These are phyloP conservation scores for Glomeris maerens DNA, from an alignment of 1,140 invertebrate species.

Conservation along the genomic window DNA sequence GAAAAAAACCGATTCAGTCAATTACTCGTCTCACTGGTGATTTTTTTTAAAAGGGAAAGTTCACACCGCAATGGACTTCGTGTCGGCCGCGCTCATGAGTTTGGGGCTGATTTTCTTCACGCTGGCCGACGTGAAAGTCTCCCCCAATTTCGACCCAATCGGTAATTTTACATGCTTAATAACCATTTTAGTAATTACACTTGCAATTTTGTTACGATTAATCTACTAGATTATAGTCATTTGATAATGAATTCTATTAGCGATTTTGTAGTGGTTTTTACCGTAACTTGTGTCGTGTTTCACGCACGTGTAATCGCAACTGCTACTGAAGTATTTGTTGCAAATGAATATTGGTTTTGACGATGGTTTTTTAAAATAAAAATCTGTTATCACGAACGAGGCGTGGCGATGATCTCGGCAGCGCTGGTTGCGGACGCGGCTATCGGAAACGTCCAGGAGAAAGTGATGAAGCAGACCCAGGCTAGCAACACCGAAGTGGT, in stretches of 20 bases:
- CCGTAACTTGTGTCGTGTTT: too few relatives aligned
- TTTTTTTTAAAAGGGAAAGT: too few relatives aligned
- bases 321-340: too few relatives aligned
- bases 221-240: too few relatives aligned
- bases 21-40: too few relatives aligned
- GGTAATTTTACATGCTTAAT: conserved; percentile 28
- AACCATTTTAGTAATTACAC: conserved; percentile 13
- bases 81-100: conserved; percentile 74
- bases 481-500: conserved; percentile 78
- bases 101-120: conserved; percentile 83
- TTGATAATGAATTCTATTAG: too few relatives aligned
- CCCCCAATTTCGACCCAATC: conserved; percentile 67
- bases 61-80: conserved; percentile 66
- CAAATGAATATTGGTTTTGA: too few relatives aligned
- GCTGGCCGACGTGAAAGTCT: conserved; percentile 74
- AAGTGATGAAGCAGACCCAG: conserved; percentile 67
- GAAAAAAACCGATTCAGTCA: too few relatives aligned
- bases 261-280: too few relatives aligned
- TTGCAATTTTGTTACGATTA: conserved; percentile 3
- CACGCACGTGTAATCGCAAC: too few relatives aligned
- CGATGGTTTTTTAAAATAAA: too few relatives aligned
- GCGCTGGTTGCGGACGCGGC: conserved; percentile 82
- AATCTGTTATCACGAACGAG: conserved; percentile 28
- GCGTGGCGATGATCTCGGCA: conserved; percentile 69
- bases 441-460: conserved; percentile 93